A percentile compares a stretch with the other conserved stretches of the same genome.
Evolutionary conservation across 2,888 invertebrate species (phyloP).

Genomic region (Reticulitermes lucifugus): DNA sequence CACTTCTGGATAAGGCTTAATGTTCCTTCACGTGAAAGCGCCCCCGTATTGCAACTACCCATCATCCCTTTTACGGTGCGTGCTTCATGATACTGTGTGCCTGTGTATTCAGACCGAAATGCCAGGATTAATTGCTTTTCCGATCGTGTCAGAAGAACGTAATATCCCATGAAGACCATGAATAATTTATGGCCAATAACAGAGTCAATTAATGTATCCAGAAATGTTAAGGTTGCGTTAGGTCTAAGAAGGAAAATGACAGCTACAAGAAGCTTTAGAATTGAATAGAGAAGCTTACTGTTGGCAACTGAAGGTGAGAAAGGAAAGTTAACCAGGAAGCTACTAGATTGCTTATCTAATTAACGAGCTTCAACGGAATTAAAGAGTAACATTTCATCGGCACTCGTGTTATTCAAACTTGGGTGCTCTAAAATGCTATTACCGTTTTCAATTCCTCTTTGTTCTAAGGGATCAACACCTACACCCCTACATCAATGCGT

Average conservation of each 20-base stretch:
- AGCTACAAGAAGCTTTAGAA: background rate
- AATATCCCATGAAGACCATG: conserved; percentile 7
- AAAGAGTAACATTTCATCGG: too few relatives aligned
- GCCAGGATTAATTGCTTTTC: conserved; percentile 6
- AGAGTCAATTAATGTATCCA: conserved; percentile 6
- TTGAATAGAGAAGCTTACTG: background rate
- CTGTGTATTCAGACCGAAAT: background rate
- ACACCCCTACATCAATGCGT: too few relatives aligned
- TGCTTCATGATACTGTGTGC: too few relatives aligned
- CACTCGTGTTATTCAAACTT: too few relatives aligned
- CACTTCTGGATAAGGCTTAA: background rate
- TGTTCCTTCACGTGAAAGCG: background rate
- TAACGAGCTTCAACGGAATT: background rate
- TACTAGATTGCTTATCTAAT: background rate
- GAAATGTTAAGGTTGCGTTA: conserved; percentile 5
- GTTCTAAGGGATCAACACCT: too few relatives aligned
- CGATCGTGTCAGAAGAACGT: background rate
- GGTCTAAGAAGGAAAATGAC: background rate
- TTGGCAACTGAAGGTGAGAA: background rate
- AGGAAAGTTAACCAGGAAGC: background rate
- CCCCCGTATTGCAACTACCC: background rate
- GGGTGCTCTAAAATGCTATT: too few relatives aligned
- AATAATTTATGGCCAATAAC: conserved; percentile 7
- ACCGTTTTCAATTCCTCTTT: too few relatives aligned
- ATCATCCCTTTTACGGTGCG: background rate